Evolutionary conservation across 2,797 vertebrate species (phyloP), one percentile per base, ranked within the genome.

Genomic region (Pseudocheirus occidentalis): DNA sequence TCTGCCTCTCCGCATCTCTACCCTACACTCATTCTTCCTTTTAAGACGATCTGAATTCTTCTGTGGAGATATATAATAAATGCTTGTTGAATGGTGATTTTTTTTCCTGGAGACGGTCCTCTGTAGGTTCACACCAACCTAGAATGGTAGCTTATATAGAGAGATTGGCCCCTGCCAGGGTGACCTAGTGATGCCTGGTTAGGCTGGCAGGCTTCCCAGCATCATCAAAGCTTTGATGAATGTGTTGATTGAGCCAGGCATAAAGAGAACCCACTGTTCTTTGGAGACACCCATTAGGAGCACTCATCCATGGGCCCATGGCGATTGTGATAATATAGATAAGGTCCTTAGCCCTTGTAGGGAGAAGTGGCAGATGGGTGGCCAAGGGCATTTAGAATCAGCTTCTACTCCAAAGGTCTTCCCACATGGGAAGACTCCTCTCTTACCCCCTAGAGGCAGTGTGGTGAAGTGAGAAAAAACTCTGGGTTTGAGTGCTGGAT

Each of bases 191-290:
- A 91, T 94, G 58, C 95, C 91, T 94, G 31, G 95, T 28, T n/a
- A 96, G 66, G 53, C 46, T 93, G 31, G 87, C 40, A 91, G 92
- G 29, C 96, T 90, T 66, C 53, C 53, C 27, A 95, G 57, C 58
- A 31, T 96, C 53, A n/a, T 92, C 55, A 55, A 29, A 52, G 91
- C 95, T 95, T 97, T 93, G 29, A 96, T 95, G 94, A 96, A 95
- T 46, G 94, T 90, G 94, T 96, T 96, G 90, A 94, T 34, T 93
- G 90, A 96, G 12, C 73, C 92, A 97, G 50, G n/a, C 66, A 95
- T 55, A 92, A 92, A 93, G 95, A 94, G 58, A 93, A 94, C 56
- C 55, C 59, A 50, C 29, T 92, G 58, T 95, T 94, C 73, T 95
- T 96, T 95, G 81, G 94, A 95, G 89, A 87, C 18, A 96, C 95